Evolutionary conservation across 1,140 invertebrate genomes (phyloP), one percentile per base, ranked within the genome.

Genomic region (Papilio aristodemus): DNA sequence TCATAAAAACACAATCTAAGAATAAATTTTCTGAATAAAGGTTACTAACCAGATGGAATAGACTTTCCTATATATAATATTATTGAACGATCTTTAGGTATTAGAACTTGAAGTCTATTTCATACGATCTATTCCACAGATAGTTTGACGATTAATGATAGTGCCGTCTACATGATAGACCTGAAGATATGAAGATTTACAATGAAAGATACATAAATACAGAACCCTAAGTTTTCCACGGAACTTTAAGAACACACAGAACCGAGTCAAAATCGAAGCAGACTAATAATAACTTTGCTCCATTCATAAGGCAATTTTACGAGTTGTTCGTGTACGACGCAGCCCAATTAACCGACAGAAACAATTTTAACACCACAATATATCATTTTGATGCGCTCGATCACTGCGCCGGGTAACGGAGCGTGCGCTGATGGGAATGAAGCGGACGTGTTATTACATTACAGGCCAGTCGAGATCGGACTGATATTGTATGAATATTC

Each of bases 291-390:
- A 59, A 59, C 57, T 59, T 59, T 59, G n/a, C 58, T 36, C 32
- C 58, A 59, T 59, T 59, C 27, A 59, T 36, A 36, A 14, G 25
- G 58, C 58, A 59, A 59, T 59, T 59, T 59, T 59, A 59, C 58
- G 58, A 37, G 32, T 59, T 32, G 27, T n/a, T 59, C 58, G 58
- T 59, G 58, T 59, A 59, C 58, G 27, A 32, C 43, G 43, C 14
- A 37, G 58, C 14, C 58, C 58, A 59, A 59, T 59, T 59, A 59
- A 59, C 58, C 32, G 58, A 32, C 58, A 59, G 58, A 59, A 27
- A 59, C 58, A 36, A 59, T 59, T 59, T 59, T 59, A 37, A 59
- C 58, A 59, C 58, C 32, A 59, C 58, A 59, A 59, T 59, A 59
- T 59, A 59, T 59, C 58, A 59, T 59, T 59, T 59, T 59, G 13